phyloP scores from a whole-genome alignment of 2,888 invertebrate species.

The Atherix ibis region DNA sequence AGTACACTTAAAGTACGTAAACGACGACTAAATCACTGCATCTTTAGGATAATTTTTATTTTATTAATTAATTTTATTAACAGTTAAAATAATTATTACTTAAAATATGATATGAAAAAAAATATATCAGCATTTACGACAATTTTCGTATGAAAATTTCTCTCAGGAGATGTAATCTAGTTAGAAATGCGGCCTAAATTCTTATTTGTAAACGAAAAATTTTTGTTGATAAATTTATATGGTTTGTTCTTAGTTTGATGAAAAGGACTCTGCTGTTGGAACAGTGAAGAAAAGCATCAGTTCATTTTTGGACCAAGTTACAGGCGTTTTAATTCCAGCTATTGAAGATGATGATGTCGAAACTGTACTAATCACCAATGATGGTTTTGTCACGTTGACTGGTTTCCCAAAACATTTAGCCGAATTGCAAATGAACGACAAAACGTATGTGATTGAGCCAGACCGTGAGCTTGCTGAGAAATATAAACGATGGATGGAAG shows the following conservation, averaged over 20 bases:
- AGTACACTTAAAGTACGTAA: conserved; percentile 55
- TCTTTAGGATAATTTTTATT: too few relatives aligned
- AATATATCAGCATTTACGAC: too few relatives aligned
- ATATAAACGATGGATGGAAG: conserved; percentile 43
- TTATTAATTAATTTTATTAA: too few relatives aligned
- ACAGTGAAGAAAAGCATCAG: conserved; percentile 55
- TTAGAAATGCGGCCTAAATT: too few relatives aligned
- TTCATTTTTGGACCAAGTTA: conserved; percentile 54
- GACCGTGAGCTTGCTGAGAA: conserved; percentile 36
- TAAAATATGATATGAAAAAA: too few relatives aligned
- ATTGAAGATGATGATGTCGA: conserved; percentile 55
- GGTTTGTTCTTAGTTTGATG: conserved; percentile 45
- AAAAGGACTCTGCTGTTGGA: conserved; percentile 53
- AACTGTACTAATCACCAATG: conserved; percentile 47
- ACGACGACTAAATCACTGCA: too few relatives aligned
- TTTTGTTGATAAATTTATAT: too few relatives aligned
- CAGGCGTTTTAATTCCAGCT: conserved; percentile 49
- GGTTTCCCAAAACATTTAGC: conserved; percentile 47
- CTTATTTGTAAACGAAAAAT: too few relatives aligned
- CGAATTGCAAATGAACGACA: conserved; percentile 53
- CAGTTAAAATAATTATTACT: too few relatives aligned
- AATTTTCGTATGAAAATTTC: too few relatives aligned
- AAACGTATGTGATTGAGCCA: conserved; percentile 57
- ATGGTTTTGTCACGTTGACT: conserved; percentile 49
- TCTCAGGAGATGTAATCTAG: too few relatives aligned